These are phyloP conservation scores for Poeciliopsis retropinna DNA, from an alignment of 2,113 vertebrate species.

Conservation along the genomic window DNA sequence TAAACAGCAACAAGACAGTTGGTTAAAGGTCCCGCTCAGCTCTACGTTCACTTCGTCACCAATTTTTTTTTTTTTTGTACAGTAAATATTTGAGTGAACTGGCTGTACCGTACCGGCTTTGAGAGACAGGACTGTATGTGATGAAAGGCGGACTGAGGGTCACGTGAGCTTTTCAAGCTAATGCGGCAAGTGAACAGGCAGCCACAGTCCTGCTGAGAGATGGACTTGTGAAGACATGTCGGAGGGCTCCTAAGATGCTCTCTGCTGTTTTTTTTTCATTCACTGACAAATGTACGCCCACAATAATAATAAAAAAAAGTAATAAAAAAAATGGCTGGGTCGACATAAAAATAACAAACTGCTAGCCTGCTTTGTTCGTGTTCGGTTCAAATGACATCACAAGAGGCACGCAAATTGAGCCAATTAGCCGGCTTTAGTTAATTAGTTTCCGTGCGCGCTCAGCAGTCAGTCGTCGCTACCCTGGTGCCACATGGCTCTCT, in stretches of 20 bases:
- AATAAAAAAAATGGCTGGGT: neutral
- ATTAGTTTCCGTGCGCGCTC: no score
- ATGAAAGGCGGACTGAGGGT: conserved; percentile 64
- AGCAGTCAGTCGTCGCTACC: no score
- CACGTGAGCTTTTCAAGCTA: conserved; percentile 36
- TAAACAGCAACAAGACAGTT: conserved; percentile 52
- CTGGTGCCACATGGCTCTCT: no score
- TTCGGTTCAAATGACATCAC: neutral
- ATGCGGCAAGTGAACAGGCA: conserved; percentile 46
- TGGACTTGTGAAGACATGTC: conserved; percentile 28
- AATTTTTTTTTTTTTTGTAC: neutral
- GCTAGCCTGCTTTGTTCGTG: neutral
- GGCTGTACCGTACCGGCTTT: conserved; percentile 45
- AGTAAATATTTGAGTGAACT: conserved; percentile 74
- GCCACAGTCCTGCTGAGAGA: conserved; percentile 42
- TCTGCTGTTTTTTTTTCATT: neutral
- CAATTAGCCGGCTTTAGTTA: neutral
- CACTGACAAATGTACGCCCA: no score
- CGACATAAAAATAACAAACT: neutral
- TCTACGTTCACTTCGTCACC: conserved; percentile 57
- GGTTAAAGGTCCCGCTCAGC: conserved; percentile 51
- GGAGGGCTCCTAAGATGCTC: conserved; percentile 3
- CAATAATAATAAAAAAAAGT: no score
- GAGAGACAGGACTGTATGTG: conserved; percentile 47
- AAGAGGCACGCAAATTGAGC: neutral